These are phyloP conservation scores for Vulpes lagopus DNA, from an alignment of 2,113 vertebrate species.

Conservation along the genomic window DNA sequence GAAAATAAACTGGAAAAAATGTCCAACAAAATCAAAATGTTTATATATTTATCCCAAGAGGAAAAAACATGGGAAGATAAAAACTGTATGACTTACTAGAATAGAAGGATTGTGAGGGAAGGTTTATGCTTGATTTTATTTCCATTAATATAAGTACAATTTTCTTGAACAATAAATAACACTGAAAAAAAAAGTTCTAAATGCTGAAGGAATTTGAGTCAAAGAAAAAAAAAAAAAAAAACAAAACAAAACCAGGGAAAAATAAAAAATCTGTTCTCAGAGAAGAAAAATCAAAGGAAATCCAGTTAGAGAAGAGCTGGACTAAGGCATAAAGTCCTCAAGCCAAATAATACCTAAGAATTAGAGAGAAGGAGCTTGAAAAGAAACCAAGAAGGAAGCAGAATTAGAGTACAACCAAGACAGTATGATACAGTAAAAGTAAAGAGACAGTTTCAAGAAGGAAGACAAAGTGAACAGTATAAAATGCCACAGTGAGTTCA, in stretches of 20 bases:
- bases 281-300: not conserved
- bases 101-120: not conserved
- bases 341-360: not conserved
- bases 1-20: conserved; percentile 39
- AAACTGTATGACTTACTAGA: not conserved
- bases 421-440: not conserved
- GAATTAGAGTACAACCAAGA: not conserved
- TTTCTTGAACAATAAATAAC: not conserved
- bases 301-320: no score
- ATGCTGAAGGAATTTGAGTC: not conserved
- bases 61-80: not conserved
- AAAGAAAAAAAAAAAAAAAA: not conserved
- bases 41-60: not conserved
- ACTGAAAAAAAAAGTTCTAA: not conserved
- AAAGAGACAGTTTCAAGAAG: not conserved
- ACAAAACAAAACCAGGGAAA: not conserved
- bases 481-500: not conserved
- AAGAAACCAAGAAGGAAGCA: not conserved
- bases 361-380: not conserved
- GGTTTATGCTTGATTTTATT: not conserved
- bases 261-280: not conserved
- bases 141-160: not conserved
- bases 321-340: no score
- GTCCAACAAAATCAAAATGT: not conserved
- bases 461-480: not conserved